Evolutionary conservation across 2,888 invertebrate species (phyloP).

Genomic region (Drosophila bunnanda): DNA sequence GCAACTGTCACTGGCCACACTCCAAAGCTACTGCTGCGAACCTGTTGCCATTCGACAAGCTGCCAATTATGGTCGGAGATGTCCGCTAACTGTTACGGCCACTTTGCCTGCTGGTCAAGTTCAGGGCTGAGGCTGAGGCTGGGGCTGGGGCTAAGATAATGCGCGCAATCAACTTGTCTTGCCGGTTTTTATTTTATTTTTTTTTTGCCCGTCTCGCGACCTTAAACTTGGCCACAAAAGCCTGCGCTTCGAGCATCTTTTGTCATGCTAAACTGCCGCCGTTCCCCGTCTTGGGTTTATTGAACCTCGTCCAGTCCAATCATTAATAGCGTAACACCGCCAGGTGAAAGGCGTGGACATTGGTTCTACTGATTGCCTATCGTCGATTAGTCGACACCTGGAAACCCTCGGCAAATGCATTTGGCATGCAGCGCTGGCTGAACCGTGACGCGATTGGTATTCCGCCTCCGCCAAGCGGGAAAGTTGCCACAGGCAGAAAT

Average conservation of each 20-base stretch:
- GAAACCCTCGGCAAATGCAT: constrained; percentile 36
- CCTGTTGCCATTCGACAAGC: constrained; percentile 63
- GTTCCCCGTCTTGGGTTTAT: constrained; percentile 57
- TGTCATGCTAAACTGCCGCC: constrained; percentile 64
- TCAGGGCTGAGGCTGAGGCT: constrained; percentile 62
- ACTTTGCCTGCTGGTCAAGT: constrained; percentile 73
- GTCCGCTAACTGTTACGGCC: constrained; percentile 78
- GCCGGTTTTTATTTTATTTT: constrained; percentile 68
- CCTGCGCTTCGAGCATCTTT: constrained; percentile 43
- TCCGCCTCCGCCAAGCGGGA: constrained; percentile 52
- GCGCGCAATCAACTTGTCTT: constrained; percentile 70
- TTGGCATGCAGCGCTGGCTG: constrained; percentile 44
- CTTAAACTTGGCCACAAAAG: constrained; percentile 49
- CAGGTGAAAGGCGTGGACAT: constrained; percentile 68
- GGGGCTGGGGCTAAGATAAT: constrained; percentile 17
- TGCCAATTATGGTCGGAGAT: constrained; percentile 74
- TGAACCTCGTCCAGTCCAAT: constrained; percentile 65
- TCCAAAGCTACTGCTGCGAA: constrained; percentile 36
- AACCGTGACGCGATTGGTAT: constrained; percentile 39
- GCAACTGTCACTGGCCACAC: constrained; percentile 72
- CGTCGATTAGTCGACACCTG: constrained; percentile 42
- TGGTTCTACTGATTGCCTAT: constrained; percentile 52
- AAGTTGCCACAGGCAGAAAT: constrained; percentile 45
- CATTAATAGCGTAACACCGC: constrained; percentile 27
- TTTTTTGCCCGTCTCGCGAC: constrained; percentile 32